Conservation (phyloP, 2,888 invertebrate species). For the Mesorhabditis spiculigera region DNA sequence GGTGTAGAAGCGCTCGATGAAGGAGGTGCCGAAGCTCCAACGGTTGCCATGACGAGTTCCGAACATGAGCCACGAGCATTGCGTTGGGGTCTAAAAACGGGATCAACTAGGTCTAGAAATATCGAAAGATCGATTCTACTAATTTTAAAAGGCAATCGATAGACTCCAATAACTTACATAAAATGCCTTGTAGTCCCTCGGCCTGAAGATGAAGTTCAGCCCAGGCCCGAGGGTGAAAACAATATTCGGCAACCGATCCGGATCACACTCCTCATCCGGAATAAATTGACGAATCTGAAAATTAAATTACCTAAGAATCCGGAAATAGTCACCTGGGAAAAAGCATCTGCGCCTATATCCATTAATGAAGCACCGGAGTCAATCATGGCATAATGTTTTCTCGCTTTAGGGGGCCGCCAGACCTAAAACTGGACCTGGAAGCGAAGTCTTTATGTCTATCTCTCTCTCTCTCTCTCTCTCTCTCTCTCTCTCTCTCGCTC, state of each 20-base stretch:
- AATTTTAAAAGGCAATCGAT: no score
- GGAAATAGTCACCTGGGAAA: neutral
- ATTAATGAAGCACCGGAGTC: neutral
- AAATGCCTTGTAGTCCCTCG: neutral
- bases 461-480: no score
- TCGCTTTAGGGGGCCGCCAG: neutral
- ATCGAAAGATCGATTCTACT: neutral
- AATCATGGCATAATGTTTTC: neutral
- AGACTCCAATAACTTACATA: neutral
- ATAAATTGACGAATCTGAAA: neutral
- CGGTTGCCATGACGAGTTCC: neutral
- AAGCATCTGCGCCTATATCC: neutral
- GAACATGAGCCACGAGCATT: slow-evolving; percentile 2
- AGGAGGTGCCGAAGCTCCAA: neutral
- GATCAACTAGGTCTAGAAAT: neutral
- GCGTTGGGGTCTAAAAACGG: neutral
- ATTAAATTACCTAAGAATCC: no score
- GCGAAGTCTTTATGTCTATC: no score
- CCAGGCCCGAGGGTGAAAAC: slow-evolving; percentile 1
- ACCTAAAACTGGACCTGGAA: neutral
- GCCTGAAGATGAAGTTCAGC: neutral
- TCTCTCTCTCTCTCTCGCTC: no score
- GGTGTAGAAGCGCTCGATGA: neutral
- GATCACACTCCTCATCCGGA: neutral
- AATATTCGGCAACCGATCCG: neutral